Evolutionary conservation across 2,888 invertebrate genomes (phyloP).

Genomic region (Bellardia bayeri): DNA sequence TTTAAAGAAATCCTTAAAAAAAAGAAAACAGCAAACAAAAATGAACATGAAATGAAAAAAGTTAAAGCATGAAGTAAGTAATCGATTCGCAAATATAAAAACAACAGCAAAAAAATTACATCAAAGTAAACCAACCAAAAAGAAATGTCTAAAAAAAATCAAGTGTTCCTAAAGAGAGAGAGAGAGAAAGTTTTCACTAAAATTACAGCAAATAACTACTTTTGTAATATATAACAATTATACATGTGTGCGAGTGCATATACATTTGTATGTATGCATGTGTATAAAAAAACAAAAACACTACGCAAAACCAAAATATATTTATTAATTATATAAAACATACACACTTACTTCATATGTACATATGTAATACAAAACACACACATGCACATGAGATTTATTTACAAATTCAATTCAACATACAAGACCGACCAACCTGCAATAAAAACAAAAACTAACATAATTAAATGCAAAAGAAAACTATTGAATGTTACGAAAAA

Average conservation of each 20-base stretch:
- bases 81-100: slow-evolving; percentile 60
- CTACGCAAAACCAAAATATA: not conserved
- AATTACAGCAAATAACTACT: slow-evolving; percentile 18
- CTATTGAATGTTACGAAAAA: not conserved
- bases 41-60: slow-evolving; percentile 26
- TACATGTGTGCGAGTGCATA: not conserved
- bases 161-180: slow-evolving; percentile 25
- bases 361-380: not conserved
- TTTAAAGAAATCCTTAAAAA: slow-evolving; percentile 52
- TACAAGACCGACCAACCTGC: too few relatives aligned
- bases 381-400: not conserved
- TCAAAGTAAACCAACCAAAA: slow-evolving; percentile 48
- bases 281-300: not conserved
- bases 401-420: not conserved
- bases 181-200: slow-evolving; percentile 26
- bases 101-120: slow-evolving; percentile 53
- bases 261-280: not conserved
- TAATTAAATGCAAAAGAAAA: not conserved
- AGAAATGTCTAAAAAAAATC: not conserved
- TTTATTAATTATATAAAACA: slow-evolving; percentile 30
- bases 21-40: slow-evolving; percentile 15
- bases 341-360: not conserved
- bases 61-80: slow-evolving; percentile 61
- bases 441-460: slow-evolving; percentile 3
- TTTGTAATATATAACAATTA: not conserved